A percentile compares a stretch with the other conserved stretches of the same genome.
Conservation (phyloP, 92 coral and sea anemone genomes). For the Palythoa grandiflora region DNA sequence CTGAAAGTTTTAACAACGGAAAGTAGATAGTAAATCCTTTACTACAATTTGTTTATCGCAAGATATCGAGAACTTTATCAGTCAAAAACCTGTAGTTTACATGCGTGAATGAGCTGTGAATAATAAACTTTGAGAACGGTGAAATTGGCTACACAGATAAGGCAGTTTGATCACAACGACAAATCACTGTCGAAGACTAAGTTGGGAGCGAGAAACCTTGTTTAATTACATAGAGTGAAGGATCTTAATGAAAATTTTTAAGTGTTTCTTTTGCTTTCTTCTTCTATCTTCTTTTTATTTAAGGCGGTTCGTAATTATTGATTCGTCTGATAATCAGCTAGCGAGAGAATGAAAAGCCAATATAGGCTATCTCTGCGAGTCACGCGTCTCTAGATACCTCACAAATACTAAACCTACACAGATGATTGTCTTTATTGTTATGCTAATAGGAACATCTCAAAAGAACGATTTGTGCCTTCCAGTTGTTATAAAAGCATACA, state of each 20-base stretch:
- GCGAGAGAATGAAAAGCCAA: constrained; percentile 7
- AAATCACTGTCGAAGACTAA: neutral
- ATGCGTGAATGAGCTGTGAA: constrained; percentile 49
- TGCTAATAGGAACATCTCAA: constrained; percentile 34
- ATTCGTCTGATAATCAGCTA: constrained; percentile 12
- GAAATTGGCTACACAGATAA: constrained; percentile 74
- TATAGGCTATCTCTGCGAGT: constrained; percentile 1
- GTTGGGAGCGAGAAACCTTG: constrained; percentile 26
- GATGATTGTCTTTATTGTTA: constrained; percentile 29
- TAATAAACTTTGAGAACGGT: constrained; percentile 65
- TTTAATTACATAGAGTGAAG: constrained; percentile 15
- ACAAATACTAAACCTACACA: neutral
- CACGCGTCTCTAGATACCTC: constrained; percentile 40
- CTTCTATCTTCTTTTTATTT: constrained; percentile 14
- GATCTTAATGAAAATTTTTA: constrained; percentile 18
- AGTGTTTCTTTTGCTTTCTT: constrained; percentile 41
- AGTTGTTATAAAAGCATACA: constrained; percentile 2
- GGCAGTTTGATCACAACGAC: constrained; percentile 44
- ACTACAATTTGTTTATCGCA: constrained; percentile 43
- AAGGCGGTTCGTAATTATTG: constrained; percentile 26
- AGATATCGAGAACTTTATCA: constrained; percentile 52
- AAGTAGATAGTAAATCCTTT: constrained; percentile 11
- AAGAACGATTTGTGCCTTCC: neutral
- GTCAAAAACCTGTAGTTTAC: constrained; percentile 35
- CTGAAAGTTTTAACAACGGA: neutral